phyloP scores from a whole-genome alignment of 1,140 invertebrate species.

The Episyrphus balteatus region DNA sequence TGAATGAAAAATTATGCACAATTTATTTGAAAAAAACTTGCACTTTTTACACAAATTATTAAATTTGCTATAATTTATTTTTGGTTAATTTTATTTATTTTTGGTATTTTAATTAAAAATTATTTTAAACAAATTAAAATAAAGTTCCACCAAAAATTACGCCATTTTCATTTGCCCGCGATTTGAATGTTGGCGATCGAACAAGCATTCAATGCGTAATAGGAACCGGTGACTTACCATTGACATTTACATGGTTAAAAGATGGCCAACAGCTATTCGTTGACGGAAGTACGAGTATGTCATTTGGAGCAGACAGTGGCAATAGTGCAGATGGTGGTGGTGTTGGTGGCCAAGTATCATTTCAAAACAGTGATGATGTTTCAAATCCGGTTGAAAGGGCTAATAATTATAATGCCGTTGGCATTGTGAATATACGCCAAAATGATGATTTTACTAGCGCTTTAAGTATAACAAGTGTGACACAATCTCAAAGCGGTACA shows the following conservation, averaged over 20 bases:
- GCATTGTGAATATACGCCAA: constrained; percentile 47
- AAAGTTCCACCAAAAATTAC: constrained; percentile 56
- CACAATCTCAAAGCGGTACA: constrained; percentile 53
- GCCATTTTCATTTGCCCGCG: constrained; percentile 53
- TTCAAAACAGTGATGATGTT: constrained; percentile 8
- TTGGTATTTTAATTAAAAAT: too few species aligned
- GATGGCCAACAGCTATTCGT: constrained; percentile 41
- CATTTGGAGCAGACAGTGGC: constrained; percentile 5
- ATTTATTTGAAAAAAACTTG: too few species aligned
- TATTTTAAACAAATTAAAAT: constrained; percentile 12
- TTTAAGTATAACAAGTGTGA: constrained; percentile 50
- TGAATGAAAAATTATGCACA: too few species aligned
- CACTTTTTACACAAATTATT: too few species aligned
- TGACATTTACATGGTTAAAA: constrained; percentile 60
- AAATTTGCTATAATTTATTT: too few species aligned
- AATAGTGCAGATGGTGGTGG: constrained; percentile 20
- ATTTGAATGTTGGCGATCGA: constrained; percentile 55
- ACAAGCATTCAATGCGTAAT: constrained; percentile 57
- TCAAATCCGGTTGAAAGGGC: constrained; percentile 15
- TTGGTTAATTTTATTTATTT: too few species aligned
- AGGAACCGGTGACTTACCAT: constrained; percentile 55
- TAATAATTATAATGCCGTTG: constrained; percentile 32
- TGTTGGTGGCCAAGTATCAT: constrained; percentile 19
- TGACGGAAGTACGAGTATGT: constrained; percentile 7
- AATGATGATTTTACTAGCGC: constrained; percentile 52